Evolutionary conservation across 2,113 vertebrate species (phyloP).

Genomic region (Burhinus bistriatus): DNA sequence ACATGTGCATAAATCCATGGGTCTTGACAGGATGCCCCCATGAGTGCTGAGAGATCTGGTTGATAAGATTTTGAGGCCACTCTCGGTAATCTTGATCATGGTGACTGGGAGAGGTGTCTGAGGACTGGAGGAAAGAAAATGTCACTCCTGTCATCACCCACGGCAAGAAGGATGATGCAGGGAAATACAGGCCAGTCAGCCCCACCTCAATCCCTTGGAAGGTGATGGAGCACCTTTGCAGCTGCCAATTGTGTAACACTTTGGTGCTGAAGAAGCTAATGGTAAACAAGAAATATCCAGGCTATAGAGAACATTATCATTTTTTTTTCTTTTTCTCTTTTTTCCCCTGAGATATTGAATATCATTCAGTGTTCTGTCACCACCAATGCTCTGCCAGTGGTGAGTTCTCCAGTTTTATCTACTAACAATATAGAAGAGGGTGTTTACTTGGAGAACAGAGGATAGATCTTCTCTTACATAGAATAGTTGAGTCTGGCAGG

Average conservation of each 20-base stretch:
- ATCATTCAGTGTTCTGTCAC: not conserved
- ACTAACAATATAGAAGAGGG: not conserved
- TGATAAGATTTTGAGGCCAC: not conserved
- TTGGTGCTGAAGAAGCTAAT: not conserved
- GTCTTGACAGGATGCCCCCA: not conserved
- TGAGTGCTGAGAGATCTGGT: not conserved
- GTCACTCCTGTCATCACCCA: not conserved
- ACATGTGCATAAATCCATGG: not conserved
- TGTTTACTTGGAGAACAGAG: not conserved
- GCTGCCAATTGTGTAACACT: not conserved
- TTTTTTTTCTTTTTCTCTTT: not conserved
- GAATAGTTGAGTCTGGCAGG: not conserved
- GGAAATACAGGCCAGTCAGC: not conserved
- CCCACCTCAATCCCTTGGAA: not conserved
- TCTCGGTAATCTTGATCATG: not conserved
- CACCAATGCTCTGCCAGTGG: not conserved
- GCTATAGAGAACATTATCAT: not conserved
- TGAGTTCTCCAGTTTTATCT: not conserved
- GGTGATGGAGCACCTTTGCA: not conserved
- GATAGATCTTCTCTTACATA: not conserved
- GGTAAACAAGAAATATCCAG: not conserved
- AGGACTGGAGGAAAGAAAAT: not conserved
- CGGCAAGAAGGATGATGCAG: not conserved
- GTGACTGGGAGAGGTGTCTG: not conserved
- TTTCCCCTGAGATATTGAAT: not conserved